These are phyloP conservation scores for Phylloscopus trochilus DNA, from an alignment of 2,113 vertebrate species.

Conservation along the genomic window DNA sequence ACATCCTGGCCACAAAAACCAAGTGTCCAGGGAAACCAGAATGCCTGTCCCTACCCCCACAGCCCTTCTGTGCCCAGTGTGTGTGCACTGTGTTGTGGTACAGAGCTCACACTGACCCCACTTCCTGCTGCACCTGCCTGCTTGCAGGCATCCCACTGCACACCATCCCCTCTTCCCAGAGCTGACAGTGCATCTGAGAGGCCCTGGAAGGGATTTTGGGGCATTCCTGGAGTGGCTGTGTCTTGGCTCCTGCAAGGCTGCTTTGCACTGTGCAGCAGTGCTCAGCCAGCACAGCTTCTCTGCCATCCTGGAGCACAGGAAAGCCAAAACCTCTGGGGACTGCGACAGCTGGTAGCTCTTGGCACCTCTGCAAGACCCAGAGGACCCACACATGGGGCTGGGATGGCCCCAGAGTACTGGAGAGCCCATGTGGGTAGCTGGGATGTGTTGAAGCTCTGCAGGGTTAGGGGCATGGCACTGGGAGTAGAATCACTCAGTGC, in stretches of 20 bases:
- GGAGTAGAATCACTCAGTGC: background rate
- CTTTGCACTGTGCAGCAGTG: background rate
- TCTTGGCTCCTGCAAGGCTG: background rate
- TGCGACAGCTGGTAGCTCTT: background rate
- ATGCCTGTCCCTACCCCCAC: background rate
- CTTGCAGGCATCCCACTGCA: background rate
- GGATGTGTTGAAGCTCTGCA: background rate
- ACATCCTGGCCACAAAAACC: background rate
- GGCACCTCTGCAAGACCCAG: background rate
- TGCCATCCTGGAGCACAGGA: background rate
- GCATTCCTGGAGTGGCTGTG: background rate
- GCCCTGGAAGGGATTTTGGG: background rate
- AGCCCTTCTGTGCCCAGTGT: background rate
- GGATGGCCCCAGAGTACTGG: background rate
- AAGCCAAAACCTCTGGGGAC: background rate
- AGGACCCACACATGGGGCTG: background rate
- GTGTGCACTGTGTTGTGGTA: accelerated
- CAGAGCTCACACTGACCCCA: background rate
- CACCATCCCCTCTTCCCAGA: background rate
- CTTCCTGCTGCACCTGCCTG: background rate
- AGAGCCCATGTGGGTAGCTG: background rate
- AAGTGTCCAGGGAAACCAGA: background rate
- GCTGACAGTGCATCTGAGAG: background rate
- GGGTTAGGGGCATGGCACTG: background rate
- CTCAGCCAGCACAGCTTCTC: background rate